Conservation (phyloP, 53 echinoderm and acorn worm species). For the Holothuria leucospilota region DNA sequence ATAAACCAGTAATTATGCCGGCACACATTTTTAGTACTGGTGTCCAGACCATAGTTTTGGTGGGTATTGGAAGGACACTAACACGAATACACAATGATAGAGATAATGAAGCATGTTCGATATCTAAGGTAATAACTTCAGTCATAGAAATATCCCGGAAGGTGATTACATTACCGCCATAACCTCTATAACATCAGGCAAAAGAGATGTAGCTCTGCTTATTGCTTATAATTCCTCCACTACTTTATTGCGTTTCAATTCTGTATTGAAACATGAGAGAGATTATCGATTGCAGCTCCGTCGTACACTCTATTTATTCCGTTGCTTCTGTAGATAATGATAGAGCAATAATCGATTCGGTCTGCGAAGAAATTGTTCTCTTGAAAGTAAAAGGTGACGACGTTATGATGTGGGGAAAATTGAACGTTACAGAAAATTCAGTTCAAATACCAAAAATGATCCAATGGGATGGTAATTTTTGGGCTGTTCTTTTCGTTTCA, state of each 20-base stretch:
- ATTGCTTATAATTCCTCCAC: conserved; percentile 13
- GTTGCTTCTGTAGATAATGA: conserved; percentile 21
- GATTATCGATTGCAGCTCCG: background rate
- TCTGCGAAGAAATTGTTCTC: conserved; percentile 1
- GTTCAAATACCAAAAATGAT: background rate
- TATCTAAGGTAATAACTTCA: too few relatives aligned
- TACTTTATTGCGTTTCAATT: background rate
- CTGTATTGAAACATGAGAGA: background rate
- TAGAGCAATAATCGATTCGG: conserved; percentile 7
- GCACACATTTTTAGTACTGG: background rate
- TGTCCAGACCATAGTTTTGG: conserved; percentile 2
- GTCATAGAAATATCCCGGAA: background rate
- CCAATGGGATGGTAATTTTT: conserved; percentile 39
- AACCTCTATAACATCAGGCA: conserved; percentile 1
- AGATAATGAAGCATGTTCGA: background rate
- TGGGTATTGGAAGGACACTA: background rate
- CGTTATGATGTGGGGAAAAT: conserved; percentile 1
- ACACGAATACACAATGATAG: background rate
- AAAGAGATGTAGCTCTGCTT: conserved; percentile 1
- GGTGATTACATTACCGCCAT: background rate
- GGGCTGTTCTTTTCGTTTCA: conserved; percentile 3
- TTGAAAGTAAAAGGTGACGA: background rate
- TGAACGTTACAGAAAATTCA: background rate
- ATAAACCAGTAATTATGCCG: background rate
- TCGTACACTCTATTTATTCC: conserved; percentile 24